Evolutionary conservation across 1,140 invertebrate genomes (phyloP), one percentile per base, ranked within the genome.

Genomic region (Trichogramma pretiosum): DNA sequence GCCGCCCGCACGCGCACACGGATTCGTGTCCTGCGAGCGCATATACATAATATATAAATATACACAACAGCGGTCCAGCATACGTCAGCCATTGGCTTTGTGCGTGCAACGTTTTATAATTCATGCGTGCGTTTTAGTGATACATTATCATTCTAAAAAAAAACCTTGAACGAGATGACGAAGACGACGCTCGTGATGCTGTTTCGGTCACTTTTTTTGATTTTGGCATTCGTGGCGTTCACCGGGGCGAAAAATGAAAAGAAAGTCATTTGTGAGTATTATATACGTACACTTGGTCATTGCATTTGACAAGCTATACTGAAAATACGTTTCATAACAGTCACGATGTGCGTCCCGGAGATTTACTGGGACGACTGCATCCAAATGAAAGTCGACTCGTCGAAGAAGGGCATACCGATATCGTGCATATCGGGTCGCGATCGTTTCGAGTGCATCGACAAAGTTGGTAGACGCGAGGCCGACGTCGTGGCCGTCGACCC

Each of bases 401-500:
- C 77, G 5, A 74, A 76, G 54, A 77, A 77, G 52, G 75, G 80
- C 44, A 77, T 78, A 10, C 63, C 69, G 11, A 74, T 84, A 51
- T 68, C 77, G 56, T 85, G 84, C 62, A 72, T 85, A 4, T 62
- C 77, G 3, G 83, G 81, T 2, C 75, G 82, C 54, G 83, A 87
- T 64, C 74, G 79, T 73, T 82, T 62, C 46, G 83, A 86, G 28
- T 93, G 89, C 58, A 75, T 91, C 53, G 72, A 79, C 17, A 77
- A 78, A 60, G 80, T 93, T 19, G 77, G 83, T 35, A 73, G 80
- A 54, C 77, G 82, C 32, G 75, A 84, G 56, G 88, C 87, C 0
- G 89, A 93, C 63, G 76, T 91, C 19, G 79, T 84, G 14, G 81
- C 83, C 11, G 77, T 85, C 1, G 88, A 92, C 59, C 84, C 88